A percentile compares a stretch with the other conserved stretches of the same genome.
phyloP scores from a whole-genome alignment of 2,888 invertebrate species.

The Lysandra coridon region DNA sequence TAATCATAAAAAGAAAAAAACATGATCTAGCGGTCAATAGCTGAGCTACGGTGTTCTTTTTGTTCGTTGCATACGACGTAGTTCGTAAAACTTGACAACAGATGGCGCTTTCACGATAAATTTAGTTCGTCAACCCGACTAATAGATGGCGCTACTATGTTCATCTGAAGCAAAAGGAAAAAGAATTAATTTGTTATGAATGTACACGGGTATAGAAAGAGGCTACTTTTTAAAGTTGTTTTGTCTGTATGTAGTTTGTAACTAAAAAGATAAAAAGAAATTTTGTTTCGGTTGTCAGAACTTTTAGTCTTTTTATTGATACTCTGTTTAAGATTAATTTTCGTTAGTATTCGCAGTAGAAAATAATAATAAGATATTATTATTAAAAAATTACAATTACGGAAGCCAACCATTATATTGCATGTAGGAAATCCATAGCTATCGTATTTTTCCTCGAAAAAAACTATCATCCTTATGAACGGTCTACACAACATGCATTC shows the following conservation, averaged over 20 bases:
- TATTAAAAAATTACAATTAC: too few species aligned
- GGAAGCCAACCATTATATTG: too few species aligned
- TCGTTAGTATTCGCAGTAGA: too few species aligned
- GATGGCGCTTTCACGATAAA: constrained; percentile 46
- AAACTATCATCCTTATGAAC: too few species aligned
- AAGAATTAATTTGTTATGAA: not conserved
- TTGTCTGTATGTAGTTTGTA: not conserved
- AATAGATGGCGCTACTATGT: constrained; percentile 54
- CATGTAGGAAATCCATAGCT: too few species aligned
- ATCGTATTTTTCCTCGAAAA: too few species aligned
- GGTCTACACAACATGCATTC: too few species aligned
- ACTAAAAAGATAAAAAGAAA: too few species aligned
- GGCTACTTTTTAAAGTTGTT: constrained; percentile 26
- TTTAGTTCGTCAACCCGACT: not conserved
- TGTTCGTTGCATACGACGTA: constrained; percentile 42
- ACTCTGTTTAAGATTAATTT: too few species aligned
- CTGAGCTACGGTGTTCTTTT: constrained; percentile 50
- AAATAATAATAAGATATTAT: too few species aligned
- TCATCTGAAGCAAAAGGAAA: constrained; percentile 38
- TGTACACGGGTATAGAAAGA: not conserved
- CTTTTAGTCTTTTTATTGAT: too few species aligned
- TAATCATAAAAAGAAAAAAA: constrained; percentile 57
- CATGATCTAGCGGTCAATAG: constrained; percentile 62
- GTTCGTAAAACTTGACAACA: constrained; percentile 36
- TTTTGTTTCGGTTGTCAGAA: too few species aligned